Conservation (phyloP, 2,888 invertebrate species). For the Drosophila tanythrix region DNA sequence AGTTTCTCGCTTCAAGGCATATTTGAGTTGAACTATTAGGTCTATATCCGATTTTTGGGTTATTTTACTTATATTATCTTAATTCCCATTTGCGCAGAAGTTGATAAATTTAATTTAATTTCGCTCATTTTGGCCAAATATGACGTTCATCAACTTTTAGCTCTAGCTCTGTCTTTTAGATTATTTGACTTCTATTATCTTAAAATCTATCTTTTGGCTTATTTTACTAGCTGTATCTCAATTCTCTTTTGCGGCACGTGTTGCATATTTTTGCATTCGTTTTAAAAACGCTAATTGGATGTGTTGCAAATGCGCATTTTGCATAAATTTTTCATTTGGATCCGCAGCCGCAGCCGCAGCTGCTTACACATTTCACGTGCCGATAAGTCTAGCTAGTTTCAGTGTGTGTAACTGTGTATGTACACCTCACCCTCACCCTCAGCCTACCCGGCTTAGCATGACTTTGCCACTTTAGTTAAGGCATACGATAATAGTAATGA, state of each 20-base stretch:
- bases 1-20: background rate
- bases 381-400: constrained; percentile 42
- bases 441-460: constrained; percentile 47
- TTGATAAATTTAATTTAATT: background rate
- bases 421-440: background rate
- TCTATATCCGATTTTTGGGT: no score
- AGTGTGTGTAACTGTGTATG: background rate
- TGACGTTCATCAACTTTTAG: background rate
- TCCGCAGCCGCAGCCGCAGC: constrained; percentile 48
- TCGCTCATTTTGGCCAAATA: background rate
- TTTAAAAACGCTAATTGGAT: constrained; percentile 25
- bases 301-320: constrained; percentile 28
- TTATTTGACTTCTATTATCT: constrained; percentile 2
- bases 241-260: constrained; percentile 38
- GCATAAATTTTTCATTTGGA: constrained; percentile 41
- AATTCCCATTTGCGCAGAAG: background rate
- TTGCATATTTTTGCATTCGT: constrained; percentile 16
- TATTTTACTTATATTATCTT: background rate
- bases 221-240: background rate
- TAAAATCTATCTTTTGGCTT: background rate
- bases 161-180: background rate
- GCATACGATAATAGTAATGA: constrained; percentile 70
- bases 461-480: constrained; percentile 64
- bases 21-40: background rate
- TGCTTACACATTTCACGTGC: constrained; percentile 76